Evolutionary conservation across 1,140 invertebrate genomes (phyloP).

Genomic region (Conus ventricosus): DNA sequence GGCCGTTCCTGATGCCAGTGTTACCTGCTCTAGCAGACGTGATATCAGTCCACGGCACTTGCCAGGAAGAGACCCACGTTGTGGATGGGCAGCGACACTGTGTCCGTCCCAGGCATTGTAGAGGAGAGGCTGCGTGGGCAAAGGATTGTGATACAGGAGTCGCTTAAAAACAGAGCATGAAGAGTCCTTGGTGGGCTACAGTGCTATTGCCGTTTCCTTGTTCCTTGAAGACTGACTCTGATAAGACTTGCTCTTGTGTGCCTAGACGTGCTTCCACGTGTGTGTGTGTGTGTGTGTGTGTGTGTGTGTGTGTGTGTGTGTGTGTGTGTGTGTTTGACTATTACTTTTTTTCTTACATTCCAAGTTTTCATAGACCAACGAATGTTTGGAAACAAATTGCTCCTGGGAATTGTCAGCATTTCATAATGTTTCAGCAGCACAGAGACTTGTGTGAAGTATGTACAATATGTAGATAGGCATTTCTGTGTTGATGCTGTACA

Average conservation of each 20-base stretch:
- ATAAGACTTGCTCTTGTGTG: background rate
- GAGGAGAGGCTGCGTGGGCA: too few species aligned
- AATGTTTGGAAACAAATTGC: background rate
- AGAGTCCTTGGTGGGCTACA: background rate
- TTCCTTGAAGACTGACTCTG: background rate
- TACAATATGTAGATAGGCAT: background rate
- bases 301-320: constrained; percentile 13
- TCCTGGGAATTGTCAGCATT: background rate
- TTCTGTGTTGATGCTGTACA: background rate
- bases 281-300: background rate
- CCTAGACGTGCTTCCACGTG: background rate
- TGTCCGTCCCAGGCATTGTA: too few species aligned
- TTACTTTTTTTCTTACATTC: background rate
- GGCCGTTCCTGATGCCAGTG: too few species aligned
- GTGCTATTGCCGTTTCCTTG: background rate
- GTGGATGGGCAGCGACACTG: background rate
- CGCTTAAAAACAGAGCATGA: background rate
- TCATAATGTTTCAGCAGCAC: background rate
- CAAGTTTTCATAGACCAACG: background rate
- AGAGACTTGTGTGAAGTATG: background rate
- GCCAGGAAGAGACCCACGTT: background rate
- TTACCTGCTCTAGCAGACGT: too few species aligned
- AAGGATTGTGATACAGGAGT: background rate
- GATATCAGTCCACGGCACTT: too few species aligned
- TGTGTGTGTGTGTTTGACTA: background rate